Conservation (phyloP, 1,140 invertebrate species). For the Polypedilum pembai region DNA sequence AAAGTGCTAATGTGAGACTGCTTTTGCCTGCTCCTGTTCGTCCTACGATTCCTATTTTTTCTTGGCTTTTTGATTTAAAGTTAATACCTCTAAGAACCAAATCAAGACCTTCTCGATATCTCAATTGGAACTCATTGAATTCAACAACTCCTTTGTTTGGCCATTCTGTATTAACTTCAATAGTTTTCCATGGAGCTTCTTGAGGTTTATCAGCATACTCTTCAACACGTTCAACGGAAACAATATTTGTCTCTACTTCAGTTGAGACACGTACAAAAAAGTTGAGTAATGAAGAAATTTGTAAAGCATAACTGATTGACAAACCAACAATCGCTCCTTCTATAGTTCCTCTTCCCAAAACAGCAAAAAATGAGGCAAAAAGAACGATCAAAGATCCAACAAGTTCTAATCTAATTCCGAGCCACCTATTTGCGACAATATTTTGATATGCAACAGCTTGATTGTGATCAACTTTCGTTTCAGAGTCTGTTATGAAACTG, state of each 20-base stretch:
- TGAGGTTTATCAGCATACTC: slow-evolving; percentile 67
- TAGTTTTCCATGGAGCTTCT: slow-evolving; percentile 32
- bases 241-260: slow-evolving; percentile 84
- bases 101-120: slow-evolving; percentile 52
- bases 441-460: slow-evolving; percentile 63
- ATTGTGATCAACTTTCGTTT: slow-evolving; percentile 53
- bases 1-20: no score
- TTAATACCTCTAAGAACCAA: slow-evolving; percentile 51
- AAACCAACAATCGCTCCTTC: slow-evolving; percentile 63
- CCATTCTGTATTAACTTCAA: not conserved
- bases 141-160: slow-evolving; percentile 45
- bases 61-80: slow-evolving; percentile 47
- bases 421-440: slow-evolving; percentile 67
- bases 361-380: slow-evolving; percentile 66
- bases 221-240: slow-evolving; percentile 79
- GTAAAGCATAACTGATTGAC: slow-evolving; percentile 69
- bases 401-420: slow-evolving; percentile 69
- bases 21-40: slow-evolving; percentile 30
- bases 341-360: slow-evolving; percentile 52
- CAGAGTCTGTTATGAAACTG: slow-evolving; percentile 23
- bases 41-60: slow-evolving; percentile 41
- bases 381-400: slow-evolving; percentile 70
- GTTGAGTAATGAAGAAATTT: slow-evolving; percentile 70
- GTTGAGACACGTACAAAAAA: slow-evolving; percentile 80
- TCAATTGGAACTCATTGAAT: slow-evolving; percentile 51